Evolutionary conservation across 2,888 invertebrate species (phyloP), one percentile per base, ranked within the genome.

Genomic region (Azorinus chamasolen): DNA sequence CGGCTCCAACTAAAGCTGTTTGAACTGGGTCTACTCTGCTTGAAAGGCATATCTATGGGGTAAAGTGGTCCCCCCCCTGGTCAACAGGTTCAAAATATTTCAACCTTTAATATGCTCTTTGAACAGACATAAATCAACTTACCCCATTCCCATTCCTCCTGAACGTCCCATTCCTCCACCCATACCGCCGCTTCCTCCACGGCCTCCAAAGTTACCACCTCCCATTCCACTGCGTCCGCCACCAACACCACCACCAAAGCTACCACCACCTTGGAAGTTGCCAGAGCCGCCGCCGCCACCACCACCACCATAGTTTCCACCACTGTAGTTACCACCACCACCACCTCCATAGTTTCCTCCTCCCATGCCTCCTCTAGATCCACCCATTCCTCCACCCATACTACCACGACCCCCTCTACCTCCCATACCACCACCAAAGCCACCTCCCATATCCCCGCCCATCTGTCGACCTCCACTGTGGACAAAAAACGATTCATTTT

Each of bases 401-500:
- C 84, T 70, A 54, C 84, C 83, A 5, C 83, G 76, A 45, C 64
- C 65, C 16, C 58, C 68, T 4, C 76, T 72, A 43, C 77, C 79
- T 25, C 77, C 69, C 76, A 78, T 76, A n/a, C 71, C 71, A 27
- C 65, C 66, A 5, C 66, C 68, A 48, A 63, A 51, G 37, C 86
- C 69, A 37, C 85, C 78, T 51, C 86, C 85, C 69, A 68, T 68
- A 43, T 61, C 85, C 50, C 86, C 86, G n/a, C 84, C 83, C 76
- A 79, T 79, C 32, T 32, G 32, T n/a, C 75, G 78, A 89, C 94
- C 73, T 39, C 86, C 86, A 62, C 91, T 89, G 25, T 12, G 64
- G 41, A 18, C 43, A 48, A 39, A 8, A 48, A 55, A 22, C 16
- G 3, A 18, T 16, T 14, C 12, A 48, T n/a, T n/a, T n/a, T n/a